A percentile compares a stretch with the other conserved stretches of the same genome.
Conservation (phyloP, 2,888 invertebrate genomes). For the Argyra leucocephala region DNA sequence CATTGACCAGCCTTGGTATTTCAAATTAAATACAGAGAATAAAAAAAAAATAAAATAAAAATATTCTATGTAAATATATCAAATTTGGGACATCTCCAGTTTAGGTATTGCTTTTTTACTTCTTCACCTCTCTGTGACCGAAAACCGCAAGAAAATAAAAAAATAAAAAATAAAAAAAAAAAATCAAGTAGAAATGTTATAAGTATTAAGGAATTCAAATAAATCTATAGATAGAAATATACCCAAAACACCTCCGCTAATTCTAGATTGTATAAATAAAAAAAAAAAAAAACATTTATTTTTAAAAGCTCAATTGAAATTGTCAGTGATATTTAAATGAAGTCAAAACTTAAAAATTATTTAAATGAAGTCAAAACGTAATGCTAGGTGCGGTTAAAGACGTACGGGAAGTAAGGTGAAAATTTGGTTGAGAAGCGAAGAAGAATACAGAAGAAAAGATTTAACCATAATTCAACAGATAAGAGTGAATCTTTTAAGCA, state of each 20-base stretch:
- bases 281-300: too few relatives aligned
- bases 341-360: not conserved
- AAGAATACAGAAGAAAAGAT: not conserved
- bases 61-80: too few relatives aligned
- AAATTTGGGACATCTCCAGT: not conserved
- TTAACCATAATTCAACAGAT: not conserved
- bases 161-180: not conserved
- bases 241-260: not conserved
- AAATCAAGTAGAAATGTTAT: not conserved
- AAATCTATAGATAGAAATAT: too few relatives aligned
- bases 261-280: not conserved
- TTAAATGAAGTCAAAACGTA: not conserved
- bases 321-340: not conserved
- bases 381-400: too few relatives aligned
- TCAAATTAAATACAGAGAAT: not conserved
- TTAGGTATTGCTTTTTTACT: not conserved
- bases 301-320: not conserved
- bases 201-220: not conserved
- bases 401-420: not conserved
- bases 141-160: not conserved
- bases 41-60: not conserved
- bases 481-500: not conserved
- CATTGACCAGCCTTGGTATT: conserved; percentile 4
- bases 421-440: not conserved
- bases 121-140: not conserved